Evolutionary conservation across 2,797 vertebrate genomes (phyloP), one percentile per base, ranked within the genome.

Genomic region (Knipowitschia caucasica): DNA sequence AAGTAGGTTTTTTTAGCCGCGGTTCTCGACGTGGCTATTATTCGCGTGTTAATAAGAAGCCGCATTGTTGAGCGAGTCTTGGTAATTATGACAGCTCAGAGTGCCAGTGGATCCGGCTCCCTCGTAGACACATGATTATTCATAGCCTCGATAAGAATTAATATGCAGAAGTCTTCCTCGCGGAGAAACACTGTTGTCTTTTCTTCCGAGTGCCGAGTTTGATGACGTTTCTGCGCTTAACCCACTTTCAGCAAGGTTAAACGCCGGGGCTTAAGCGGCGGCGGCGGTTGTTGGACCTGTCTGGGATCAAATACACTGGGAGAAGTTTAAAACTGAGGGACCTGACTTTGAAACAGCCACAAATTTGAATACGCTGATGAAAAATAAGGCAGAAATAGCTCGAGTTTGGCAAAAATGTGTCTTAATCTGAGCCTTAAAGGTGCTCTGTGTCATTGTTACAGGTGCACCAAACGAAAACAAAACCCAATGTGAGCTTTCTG

Each of bases 201-300:
- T 65, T 66, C 63, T 66, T 25, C 20, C 38, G 54, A 59, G 53
- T 61, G 7, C 50, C 36, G 51, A 73, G 86, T 87, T 82, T 85
- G 78, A 86, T 86, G 85, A 83, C 88, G 88, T 89, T 89, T 88
- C 83, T 87, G 83, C 84, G 62, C 82, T 90, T 87, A 88, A 87
- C 83, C 85, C 78, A 39, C 4, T 39, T 39, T 39, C 17, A 39
- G 5, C 36, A 39, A 39, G 76, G 82, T 88, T 86, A 79, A 82
- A 83, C 75, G 78, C 60, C 73, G 68, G 39, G 69, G 15, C 26
- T 83, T 86, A 75, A 84, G 72, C 71, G 80, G 75, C 73, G 80
- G 75, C 73, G 69, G 26, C 53, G 54, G 65, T 69, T 80, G 81
- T 82, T 77, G 69, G 78, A 76, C 75, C 73, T 78, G 74, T 78